These are phyloP conservation scores for Drosophila affinis DNA, from an alignment of 2,888 invertebrate species.

Conservation along the genomic window DNA sequence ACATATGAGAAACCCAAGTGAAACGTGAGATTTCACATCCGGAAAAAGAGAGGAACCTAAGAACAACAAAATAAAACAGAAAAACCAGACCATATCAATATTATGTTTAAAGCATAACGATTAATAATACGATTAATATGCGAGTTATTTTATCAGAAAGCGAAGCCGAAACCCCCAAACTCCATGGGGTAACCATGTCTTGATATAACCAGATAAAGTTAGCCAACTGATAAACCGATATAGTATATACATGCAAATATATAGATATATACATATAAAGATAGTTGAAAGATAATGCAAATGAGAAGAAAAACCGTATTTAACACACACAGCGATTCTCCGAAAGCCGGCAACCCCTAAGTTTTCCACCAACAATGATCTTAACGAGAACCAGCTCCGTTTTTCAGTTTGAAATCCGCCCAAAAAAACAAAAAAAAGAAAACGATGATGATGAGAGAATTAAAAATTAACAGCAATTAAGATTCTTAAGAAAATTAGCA, in stretches of 20 bases:
- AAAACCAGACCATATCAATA: slow-evolving; percentile 73
- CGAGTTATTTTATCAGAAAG: slow-evolving; percentile 32
- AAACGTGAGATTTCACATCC: not conserved
- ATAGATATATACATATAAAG: slow-evolving; percentile 31
- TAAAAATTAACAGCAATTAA: slow-evolving; percentile 20
- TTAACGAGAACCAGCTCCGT: slow-evolving; percentile 54
- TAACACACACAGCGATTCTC: slow-evolving; percentile 38
- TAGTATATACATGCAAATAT: slow-evolving; percentile 10
- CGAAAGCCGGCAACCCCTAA: slow-evolving; percentile 36
- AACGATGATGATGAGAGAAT: slow-evolving; percentile 2
- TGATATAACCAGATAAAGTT: slow-evolving; percentile 25
- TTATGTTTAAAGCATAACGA: slow-evolving; percentile 41
- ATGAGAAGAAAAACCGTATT: slow-evolving; percentile 25
- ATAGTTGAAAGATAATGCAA: slow-evolving; percentile 15
- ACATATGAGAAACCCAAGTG: slow-evolving; percentile 6
- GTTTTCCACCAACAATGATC: slow-evolving; percentile 43
- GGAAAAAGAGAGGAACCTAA: slow-evolving; percentile 8
- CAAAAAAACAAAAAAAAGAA: slow-evolving; percentile 38
- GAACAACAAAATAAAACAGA: slow-evolving; percentile 3
- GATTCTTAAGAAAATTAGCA: slow-evolving; percentile 42
- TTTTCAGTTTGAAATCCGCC: slow-evolving; percentile 76
- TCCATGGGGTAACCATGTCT: slow-evolving; percentile 13
- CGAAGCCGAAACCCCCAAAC: not conserved
- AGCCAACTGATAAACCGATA: slow-evolving; percentile 40
- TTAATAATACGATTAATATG: slow-evolving; percentile 6